Base-by-base conservation (phyloP, 1,140 invertebrate genomes). In the Drosophila tsacasi region DNA sequence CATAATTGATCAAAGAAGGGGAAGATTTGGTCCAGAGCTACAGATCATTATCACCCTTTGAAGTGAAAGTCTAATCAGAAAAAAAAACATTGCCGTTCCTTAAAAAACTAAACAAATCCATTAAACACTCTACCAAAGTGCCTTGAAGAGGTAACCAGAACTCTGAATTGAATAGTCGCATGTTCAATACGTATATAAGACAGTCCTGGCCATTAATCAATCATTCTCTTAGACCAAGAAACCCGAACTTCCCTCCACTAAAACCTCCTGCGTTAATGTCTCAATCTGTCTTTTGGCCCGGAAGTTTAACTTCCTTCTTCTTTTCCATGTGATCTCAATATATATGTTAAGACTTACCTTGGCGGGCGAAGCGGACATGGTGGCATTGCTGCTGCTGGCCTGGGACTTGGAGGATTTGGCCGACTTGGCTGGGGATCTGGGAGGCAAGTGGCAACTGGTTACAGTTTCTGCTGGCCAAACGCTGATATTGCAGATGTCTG, bases 381-480 rank as follows among this genome's bases (percentile, higher is more conserved):
- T 91, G 19, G 89, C 85, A 64, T 89, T 90, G 81, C 85, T 89
- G 76, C 81, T 89, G 79, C 79, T 90, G 25, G 78, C 85, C 42
- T 77, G 90, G 8, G 90, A 91, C 12, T 76, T 85, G 40, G 59
- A 17, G 37, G 86, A 91, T 42, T 86, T 91, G 46, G 59, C 60
- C 32, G 84, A 87, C 25, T 86, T 89, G 44, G 90, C 90, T 30
- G 90, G 83, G 4, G 90, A 90, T 23, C 90, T 75, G 21, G 90
- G 90, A 2, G 90, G 90, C 78, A 92, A 73, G 54, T 82, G 83
- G 77, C 83, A 47, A 68, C 55, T 80, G 25, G 58, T 65, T 50
- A 64, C 60, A 47, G 55, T 46, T 66, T 90, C 76, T 44, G 50
- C 64, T 44, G 79, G 67, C 71, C 74, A 83, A 25, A 90, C 85